phyloP scores from a whole-genome alignment of 2,797 vertebrate genomes.

The Trachops cirrhosus region DNA sequence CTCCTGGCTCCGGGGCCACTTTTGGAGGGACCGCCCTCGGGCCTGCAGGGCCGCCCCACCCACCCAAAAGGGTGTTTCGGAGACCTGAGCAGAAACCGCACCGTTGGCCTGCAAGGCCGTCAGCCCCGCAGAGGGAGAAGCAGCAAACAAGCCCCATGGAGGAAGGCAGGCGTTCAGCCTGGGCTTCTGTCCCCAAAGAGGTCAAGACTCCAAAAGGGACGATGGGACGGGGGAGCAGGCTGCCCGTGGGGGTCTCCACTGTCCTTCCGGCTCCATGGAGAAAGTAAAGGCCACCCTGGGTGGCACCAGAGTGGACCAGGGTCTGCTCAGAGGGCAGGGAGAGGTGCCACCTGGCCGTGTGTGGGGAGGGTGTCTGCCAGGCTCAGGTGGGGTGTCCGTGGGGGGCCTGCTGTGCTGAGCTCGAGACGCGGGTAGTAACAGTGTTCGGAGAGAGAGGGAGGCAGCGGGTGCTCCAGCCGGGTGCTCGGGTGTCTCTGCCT shows the following conservation, averaged over 20 bases:
- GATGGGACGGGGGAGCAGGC: background rate
- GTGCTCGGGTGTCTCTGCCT: background rate
- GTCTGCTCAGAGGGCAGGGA: background rate
- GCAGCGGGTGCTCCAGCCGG: background rate
- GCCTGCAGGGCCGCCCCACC: background rate
- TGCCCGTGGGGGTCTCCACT: background rate
- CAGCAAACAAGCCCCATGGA: background rate
- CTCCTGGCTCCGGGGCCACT: background rate
- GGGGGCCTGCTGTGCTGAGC: background rate
- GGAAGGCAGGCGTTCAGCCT: background rate
- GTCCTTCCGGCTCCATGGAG: background rate
- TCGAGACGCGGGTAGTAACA: background rate
- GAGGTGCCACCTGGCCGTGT: background rate
- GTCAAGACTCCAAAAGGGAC: too few species aligned
- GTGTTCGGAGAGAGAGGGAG: background rate
- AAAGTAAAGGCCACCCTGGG: too few species aligned
- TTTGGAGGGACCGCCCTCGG: background rate
- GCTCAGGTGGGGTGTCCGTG: background rate
- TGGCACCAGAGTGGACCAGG: background rate
- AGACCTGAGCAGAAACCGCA: background rate
- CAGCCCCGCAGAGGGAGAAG: too few species aligned
- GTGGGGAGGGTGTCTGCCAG: background rate
- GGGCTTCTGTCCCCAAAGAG: background rate
- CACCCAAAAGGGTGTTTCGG: background rate
- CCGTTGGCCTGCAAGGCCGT: background rate